Conservation (phyloP, 2,888 invertebrate species). For the Megalurothrips usitatus region DNA sequence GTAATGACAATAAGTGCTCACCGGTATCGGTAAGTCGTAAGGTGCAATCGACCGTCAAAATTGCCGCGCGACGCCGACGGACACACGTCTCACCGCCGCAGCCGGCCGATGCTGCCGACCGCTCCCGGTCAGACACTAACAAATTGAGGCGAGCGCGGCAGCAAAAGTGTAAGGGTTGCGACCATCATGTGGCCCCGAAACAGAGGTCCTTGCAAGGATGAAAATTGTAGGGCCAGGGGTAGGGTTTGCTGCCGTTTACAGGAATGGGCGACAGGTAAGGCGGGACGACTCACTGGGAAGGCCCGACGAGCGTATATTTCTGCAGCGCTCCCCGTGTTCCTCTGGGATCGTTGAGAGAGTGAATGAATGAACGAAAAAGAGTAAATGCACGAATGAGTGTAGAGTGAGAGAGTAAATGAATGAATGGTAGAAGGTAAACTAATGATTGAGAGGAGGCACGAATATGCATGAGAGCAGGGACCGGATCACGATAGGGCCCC, state of each 20-base stretch:
- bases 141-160: not conserved
- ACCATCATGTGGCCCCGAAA: not conserved
- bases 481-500: too few relatives aligned
- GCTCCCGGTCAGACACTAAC: not conserved
- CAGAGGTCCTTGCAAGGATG: not conserved
- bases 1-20: conserved; percentile 23
- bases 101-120: not conserved
- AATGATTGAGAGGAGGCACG: too few relatives aligned
- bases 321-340: too few relatives aligned
- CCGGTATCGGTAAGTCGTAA: not conserved
- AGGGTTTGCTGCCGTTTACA: too few relatives aligned
- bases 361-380: too few relatives aligned
- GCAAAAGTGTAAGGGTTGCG: not conserved
- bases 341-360: too few relatives aligned
- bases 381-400: too few relatives aligned
- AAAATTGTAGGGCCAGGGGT: not conserved
- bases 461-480: too few relatives aligned
- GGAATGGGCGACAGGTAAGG: not conserved
- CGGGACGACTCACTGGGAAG: too few relatives aligned
- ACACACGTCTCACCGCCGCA: not conserved
- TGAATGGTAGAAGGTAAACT: too few relatives aligned
- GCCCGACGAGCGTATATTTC: too few relatives aligned
- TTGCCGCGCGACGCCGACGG: not conserved
- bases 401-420: too few relatives aligned
- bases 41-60: conserved; percentile 20